A percentile compares a stretch with the other conserved stretches of the same genome.
These are phyloP conservation scores for Apis dorsata DNA, from an alignment of 1,140 invertebrate genomes.

Conservation along the genomic window DNA sequence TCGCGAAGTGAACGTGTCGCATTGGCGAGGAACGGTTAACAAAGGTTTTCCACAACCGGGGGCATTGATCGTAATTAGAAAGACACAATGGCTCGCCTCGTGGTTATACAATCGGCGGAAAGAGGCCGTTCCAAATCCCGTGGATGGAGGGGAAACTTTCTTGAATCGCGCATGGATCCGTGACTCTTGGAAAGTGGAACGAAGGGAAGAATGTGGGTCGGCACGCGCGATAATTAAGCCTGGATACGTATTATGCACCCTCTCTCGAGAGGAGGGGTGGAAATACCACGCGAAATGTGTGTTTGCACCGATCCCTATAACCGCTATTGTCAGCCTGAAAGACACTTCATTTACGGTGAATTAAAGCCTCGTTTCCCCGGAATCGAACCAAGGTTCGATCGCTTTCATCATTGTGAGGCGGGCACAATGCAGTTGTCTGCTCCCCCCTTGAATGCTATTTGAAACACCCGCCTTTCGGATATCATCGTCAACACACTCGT, in stretches of 20 bases:
- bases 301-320: conserved; percentile 26
- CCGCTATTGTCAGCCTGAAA: conserved; percentile 39
- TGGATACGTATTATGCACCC: conserved; percentile 36
- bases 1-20: not conserved
- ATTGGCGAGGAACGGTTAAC: not conserved
- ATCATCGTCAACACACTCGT: no score
- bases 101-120: not conserved
- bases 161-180: not conserved
- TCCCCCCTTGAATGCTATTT: conserved; percentile 30
- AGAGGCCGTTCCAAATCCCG: not conserved
- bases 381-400: conserved; percentile 8
- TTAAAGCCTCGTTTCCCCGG: conserved; percentile 48
- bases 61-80: not conserved
- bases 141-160: no score
- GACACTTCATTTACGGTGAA: conserved; percentile 58
- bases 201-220: conserved; percentile 53
- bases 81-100: not conserved
- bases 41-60: not conserved
- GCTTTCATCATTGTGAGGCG: conserved; percentile 28
- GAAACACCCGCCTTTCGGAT: not conserved
- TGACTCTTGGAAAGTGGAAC: conserved; percentile 46
- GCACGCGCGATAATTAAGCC: conserved; percentile 51
- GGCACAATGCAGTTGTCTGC: conserved; percentile 24
- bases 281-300: conserved; percentile 27
- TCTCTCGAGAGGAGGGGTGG: conserved; percentile 14